Evolutionary conservation across 1,140 invertebrate species (phyloP).

Genomic region (Homarus americanus): DNA sequence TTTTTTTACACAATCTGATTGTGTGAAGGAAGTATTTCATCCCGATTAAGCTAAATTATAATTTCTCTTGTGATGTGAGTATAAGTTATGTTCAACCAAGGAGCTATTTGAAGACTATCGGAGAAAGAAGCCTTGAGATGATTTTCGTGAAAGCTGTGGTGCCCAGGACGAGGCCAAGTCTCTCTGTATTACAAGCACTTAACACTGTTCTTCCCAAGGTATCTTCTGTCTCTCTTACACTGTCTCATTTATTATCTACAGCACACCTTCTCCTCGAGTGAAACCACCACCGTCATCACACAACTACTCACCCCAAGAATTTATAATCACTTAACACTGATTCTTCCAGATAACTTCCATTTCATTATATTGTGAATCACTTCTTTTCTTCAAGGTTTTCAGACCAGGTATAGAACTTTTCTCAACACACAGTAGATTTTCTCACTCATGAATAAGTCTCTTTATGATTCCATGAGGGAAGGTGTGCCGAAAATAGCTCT

Average conservation of each 20-base stretch:
- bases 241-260: background rate
- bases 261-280: background rate
- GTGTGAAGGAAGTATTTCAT: background rate
- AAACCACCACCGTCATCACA: too few relatives aligned
- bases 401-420: too few relatives aligned
- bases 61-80: slow-evolving; percentile 28
- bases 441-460: too few relatives aligned
- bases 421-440: too few relatives aligned
- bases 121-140: slow-evolving; percentile 40
- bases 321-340: too few relatives aligned
- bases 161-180: background rate
- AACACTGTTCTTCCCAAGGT: background rate
- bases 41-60: slow-evolving; percentile 13
- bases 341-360: too few relatives aligned
- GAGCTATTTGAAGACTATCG: slow-evolving; percentile 22
- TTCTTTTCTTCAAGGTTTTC: too few relatives aligned
- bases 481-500: background rate
- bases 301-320: too few relatives aligned
- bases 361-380: too few relatives aligned
- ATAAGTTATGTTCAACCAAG: slow-evolving; percentile 23
- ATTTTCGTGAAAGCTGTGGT: slow-evolving; percentile 8
- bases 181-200: background rate
- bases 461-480: background rate
- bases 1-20: slow-evolving; percentile 7
- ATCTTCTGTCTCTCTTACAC: background rate